A percentile compares a stretch with the other conserved stretches of the same genome.
Conservation (phyloP, 2,113 vertebrate genomes). For the Uria aalge region DNA sequence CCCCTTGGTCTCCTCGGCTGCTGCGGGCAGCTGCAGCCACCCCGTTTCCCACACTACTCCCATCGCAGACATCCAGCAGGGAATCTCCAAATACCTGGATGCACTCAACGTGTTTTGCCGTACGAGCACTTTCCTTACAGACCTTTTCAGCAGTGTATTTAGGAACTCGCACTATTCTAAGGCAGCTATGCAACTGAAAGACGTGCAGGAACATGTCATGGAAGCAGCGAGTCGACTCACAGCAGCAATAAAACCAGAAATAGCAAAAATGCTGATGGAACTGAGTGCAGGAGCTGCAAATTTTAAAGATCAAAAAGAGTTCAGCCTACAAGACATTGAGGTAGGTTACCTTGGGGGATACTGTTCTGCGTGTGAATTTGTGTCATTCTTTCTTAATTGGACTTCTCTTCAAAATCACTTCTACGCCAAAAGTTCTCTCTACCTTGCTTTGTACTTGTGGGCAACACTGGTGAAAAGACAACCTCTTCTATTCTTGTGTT, state of each 20-base stretch:
- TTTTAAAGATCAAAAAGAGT: slow-evolving; percentile 98
- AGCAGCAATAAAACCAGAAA: slow-evolving; percentile 98
- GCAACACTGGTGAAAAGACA: not conserved
- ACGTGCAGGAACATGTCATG: slow-evolving; percentile 99
- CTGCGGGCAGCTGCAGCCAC: slow-evolving; percentile 78
- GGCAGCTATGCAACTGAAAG: slow-evolving; percentile 98
- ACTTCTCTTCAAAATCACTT: not conserved
- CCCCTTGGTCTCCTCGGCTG: slow-evolving; percentile 79
- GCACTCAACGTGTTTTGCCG: slow-evolving; percentile 97
- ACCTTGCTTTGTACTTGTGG: not conserved
- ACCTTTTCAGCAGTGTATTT: slow-evolving; percentile 97
- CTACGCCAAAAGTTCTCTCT: not conserved
- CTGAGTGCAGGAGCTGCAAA: slow-evolving; percentile 93
- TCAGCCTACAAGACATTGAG: slow-evolving; percentile 98
- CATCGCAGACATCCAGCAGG: slow-evolving; percentile 98
- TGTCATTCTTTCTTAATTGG: not conserved
- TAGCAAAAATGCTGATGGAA: slow-evolving; percentile 99
- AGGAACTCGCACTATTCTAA: slow-evolving; percentile 97
- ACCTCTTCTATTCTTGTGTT: not conserved
- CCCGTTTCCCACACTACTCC: slow-evolving; percentile 82
- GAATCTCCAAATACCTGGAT: slow-evolving; percentile 98
- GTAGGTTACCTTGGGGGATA: slow-evolving; percentile 62
- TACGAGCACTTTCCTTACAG: slow-evolving; percentile 96
- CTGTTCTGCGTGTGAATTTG: not conserved
- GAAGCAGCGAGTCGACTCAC: slow-evolving; percentile 96